phyloP scores from a whole-genome alignment of 2,797 vertebrate genomes.

The Myotis findleyi region DNA sequence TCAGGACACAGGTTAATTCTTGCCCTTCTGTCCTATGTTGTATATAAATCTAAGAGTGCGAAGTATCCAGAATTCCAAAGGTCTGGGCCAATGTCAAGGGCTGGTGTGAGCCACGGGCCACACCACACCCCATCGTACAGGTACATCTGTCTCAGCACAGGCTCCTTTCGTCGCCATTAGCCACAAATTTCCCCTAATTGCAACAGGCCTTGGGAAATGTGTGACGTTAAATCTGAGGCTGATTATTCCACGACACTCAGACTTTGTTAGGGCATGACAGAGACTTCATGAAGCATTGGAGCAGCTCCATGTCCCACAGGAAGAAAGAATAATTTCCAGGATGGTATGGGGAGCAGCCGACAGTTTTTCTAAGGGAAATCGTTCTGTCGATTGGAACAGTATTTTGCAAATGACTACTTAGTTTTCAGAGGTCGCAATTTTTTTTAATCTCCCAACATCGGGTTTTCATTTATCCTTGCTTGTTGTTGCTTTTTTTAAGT shows the following conservation, averaged over 20 bases:
- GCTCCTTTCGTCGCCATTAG: neutral
- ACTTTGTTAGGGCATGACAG: constrained; percentile 62
- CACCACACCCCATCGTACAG: fast-evolving
- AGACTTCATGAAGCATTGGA: constrained; percentile 58
- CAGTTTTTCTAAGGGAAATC: constrained; percentile 66
- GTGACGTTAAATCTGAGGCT: constrained; percentile 59
- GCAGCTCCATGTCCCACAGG: constrained; percentile 32
- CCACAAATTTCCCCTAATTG: neutral
- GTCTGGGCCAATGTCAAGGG: neutral
- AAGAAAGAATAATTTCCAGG: constrained; percentile 63
- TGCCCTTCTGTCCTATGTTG: neutral
- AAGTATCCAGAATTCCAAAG: neutral
- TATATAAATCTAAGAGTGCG: neutral
- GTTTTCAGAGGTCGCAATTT: constrained; percentile 75
- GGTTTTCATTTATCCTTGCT: constrained; percentile 78
- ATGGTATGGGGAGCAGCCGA: neutral
- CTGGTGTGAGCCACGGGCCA: neutral
- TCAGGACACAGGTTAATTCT: neutral
- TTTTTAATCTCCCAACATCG: constrained; percentile 71
- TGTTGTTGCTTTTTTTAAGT: constrained; percentile 68
- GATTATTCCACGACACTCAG: constrained; percentile 63
- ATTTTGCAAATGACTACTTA: constrained; percentile 74
- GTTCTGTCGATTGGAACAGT: constrained; percentile 74
- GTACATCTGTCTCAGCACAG: neutral
- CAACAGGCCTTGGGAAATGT: constrained; percentile 16